Evolutionary conservation across 2,797 vertebrate genomes (phyloP), one percentile per base, ranked within the genome.

Genomic region (Parauchenoglanis punctatus): DNA sequence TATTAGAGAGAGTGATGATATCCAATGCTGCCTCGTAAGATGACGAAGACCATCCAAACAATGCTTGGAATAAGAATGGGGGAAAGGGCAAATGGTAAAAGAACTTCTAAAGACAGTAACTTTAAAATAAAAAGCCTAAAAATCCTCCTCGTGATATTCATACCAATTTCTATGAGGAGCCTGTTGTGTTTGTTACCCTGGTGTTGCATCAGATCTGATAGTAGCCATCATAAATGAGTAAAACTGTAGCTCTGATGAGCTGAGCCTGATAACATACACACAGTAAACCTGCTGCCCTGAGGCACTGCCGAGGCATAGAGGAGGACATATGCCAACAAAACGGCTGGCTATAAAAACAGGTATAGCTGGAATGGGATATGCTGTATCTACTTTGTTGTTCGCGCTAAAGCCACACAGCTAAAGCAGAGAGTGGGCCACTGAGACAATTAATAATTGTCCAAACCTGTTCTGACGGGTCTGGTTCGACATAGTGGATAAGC

Each of bases 21-120:
- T 99, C 99, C 98, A 99, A 99, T 99, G 98, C 98, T 99, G 97
- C 99, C 98, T 98, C 96, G 99, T 99, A 99, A 99, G 99, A 99
- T 99, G 98, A 95, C 95, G 95, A 97, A 95, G 95, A 95, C 93
- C 93, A 92, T 95, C 97, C 96, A 95, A 80, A 73, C 87, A 15
- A 77, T 7, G 82, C 83, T 84, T 86, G 78, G 15, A 73, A 76
- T 65, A 40, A 77, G 40, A 67, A 28, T 1, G 68, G 73, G 61
- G n/a, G 59, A 20, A 65, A 70, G n/a, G 49, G n/a, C 44, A 78
- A 35, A 56, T 17, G 28, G 13, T 65, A 67, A 78, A 65, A 87
- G 28, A 35, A 78, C 28, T 35, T 58, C 35, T 78, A 73, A 81
- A 8, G 13, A 85, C 49, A 85, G 20, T 40, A 84, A 35, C 25